A percentile compares a stretch with the other conserved stretches of the same genome.
phyloP scores from a whole-genome alignment of 2,797 vertebrate species.

The Microctenopoma steveboyesi region DNA sequence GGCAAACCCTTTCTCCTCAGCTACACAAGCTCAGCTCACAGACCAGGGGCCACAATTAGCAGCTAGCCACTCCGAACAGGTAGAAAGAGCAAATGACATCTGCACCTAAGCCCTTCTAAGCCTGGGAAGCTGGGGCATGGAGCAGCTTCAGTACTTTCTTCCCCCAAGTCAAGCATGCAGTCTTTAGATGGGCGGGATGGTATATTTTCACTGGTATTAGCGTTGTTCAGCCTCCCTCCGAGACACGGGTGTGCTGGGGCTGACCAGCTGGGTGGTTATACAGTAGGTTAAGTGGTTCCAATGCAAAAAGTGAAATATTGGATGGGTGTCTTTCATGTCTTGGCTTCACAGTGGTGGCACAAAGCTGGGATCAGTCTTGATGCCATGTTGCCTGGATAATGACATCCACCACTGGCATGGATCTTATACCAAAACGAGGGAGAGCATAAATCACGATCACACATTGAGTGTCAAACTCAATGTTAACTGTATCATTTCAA shows the following conservation, averaged over 20 bases:
- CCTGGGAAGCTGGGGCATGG: slow-evolving; percentile 63
- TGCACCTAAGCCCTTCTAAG: slow-evolving; percentile 83
- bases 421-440: slow-evolving; percentile 38
- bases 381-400: slow-evolving; percentile 72
- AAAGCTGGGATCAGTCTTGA: slow-evolving; percentile 79
- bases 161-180: slow-evolving; percentile 76
- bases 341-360: slow-evolving; percentile 68
- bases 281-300: slow-evolving; percentile 58
- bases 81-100: slow-evolving; percentile 79
- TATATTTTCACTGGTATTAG: slow-evolving; percentile 71
- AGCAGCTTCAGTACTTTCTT: slow-evolving; percentile 62
- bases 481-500: slow-evolving; percentile 3
- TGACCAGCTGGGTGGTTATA: slow-evolving; percentile 59
- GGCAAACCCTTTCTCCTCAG: slow-evolving; percentile 72
- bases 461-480: slow-evolving; percentile 15
- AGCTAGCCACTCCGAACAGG: slow-evolving; percentile 76
- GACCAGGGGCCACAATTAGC: slow-evolving; percentile 84
- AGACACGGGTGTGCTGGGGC: slow-evolving; percentile 15
- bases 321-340: slow-evolving; percentile 55
- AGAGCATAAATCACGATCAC: slow-evolving; percentile 13
- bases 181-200: slow-evolving; percentile 65
- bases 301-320: slow-evolving; percentile 71
- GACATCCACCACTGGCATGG: slow-evolving; percentile 68
- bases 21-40: slow-evolving; percentile 77
- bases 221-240: slow-evolving; percentile 37